Evolutionary conservation across 2,113 vertebrate species (phyloP).

Genomic region (Lanius collurio): DNA sequence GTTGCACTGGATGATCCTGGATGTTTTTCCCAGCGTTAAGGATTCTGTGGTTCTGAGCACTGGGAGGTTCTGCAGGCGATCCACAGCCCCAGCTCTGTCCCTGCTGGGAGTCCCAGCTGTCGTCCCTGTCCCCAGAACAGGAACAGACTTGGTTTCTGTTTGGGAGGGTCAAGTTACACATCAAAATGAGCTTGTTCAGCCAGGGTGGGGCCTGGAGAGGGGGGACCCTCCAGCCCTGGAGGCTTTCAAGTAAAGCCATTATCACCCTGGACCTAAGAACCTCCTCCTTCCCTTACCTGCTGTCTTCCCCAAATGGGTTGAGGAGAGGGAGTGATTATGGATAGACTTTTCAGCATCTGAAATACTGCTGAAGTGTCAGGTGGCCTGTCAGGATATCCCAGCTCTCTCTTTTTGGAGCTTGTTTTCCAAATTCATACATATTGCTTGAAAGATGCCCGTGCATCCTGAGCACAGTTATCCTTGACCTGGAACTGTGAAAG

Average conservation of each 20-base stretch:
- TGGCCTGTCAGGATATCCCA: neutral
- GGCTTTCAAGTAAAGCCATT: neutral
- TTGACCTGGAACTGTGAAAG: neutral
- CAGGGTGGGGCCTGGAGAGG: neutral
- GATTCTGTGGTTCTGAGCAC: neutral
- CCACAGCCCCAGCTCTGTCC: rapidly evolving
- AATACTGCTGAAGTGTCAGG: neutral
- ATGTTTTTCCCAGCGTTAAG: neutral
- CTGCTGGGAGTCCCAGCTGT: neutral
- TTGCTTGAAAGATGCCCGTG: neutral
- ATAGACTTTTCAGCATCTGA: neutral
- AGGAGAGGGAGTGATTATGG: neutral
- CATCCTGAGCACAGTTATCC: neutral
- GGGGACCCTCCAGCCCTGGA: neutral
- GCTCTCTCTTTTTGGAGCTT: neutral
- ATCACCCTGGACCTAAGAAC: neutral
- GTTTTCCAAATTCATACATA: neutral
- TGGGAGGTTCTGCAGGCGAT: neutral
- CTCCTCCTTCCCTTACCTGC: neutral
- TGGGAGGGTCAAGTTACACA: neutral
- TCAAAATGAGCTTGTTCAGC: neutral
- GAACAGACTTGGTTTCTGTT: neutral
- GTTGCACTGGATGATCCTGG: neutral
- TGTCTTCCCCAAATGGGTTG: neutral
- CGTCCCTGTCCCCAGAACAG: neutral